phyloP scores from a whole-genome alignment of 1,140 invertebrate species.

The Teleogryllus occipitalis region DNA sequence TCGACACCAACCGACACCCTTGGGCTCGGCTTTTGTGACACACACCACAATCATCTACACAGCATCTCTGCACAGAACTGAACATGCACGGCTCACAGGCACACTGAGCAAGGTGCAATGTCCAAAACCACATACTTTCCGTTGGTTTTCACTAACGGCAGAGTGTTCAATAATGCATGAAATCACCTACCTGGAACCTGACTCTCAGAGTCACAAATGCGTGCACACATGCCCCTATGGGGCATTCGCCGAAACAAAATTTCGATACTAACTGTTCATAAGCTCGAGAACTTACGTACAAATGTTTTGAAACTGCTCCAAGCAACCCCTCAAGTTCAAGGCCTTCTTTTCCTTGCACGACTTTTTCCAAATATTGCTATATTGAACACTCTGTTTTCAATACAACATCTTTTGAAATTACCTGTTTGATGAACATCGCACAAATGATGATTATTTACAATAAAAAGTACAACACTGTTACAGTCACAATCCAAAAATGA shows the following conservation, averaged over 20 bases:
- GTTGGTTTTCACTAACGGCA: not conserved
- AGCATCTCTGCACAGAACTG: not conserved
- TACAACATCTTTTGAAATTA: not conserved
- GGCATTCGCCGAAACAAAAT: too few relatives aligned
- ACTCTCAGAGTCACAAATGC: too few relatives aligned
- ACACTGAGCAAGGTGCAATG: not conserved
- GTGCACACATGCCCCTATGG: too few relatives aligned
- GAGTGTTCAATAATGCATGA: not conserved
- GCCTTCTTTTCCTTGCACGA: too few relatives aligned
- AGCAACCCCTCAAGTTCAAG: too few relatives aligned
- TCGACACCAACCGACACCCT: not conserved
- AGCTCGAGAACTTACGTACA: too few relatives aligned
- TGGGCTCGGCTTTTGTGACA: not conserved
- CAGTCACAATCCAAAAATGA: conserved; percentile 1
- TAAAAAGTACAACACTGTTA: not conserved
- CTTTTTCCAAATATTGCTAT: not conserved
- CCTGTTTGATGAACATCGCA: not conserved
- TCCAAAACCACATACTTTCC: not conserved
- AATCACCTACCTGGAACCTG: not conserved
- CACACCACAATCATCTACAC: not conserved
- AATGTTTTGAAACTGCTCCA: too few relatives aligned
- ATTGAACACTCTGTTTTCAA: not conserved
- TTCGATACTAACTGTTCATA: too few relatives aligned
- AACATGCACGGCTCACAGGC: not conserved
- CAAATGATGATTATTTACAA: not conserved